Evolutionary conservation across 2,888 invertebrate genomes (phyloP).

Genomic region (Polietes domitor): DNA sequence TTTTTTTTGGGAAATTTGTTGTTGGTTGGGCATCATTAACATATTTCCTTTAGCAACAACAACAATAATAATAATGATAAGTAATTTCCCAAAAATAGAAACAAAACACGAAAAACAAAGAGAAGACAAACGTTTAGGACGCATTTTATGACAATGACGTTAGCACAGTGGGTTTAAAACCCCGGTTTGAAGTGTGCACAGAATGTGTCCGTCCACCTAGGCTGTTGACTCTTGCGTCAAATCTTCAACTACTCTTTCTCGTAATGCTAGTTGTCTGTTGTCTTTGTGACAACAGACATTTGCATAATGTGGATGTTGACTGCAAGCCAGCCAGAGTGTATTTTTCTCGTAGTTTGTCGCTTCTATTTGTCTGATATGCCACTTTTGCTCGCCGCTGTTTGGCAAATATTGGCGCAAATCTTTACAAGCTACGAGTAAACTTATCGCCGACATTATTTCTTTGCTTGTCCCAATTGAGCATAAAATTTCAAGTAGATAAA

Average conservation of each 20-base stretch:
- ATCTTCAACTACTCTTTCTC: background rate
- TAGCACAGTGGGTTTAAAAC: background rate
- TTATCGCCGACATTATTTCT: slow-evolving; percentile 31
- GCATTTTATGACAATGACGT: slow-evolving; percentile 11
- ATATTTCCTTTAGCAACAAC: background rate
- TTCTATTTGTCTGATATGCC: background rate
- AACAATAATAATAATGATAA: background rate
- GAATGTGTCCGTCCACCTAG: background rate
- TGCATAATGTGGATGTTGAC: slow-evolving; percentile 57
- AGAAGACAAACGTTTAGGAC: slow-evolving; percentile 24
- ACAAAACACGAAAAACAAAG: slow-evolving; percentile 30
- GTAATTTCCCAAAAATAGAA: background rate
- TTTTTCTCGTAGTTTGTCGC: background rate
- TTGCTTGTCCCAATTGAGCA: slow-evolving; percentile 40
- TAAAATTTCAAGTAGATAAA: slow-evolving; percentile 20
- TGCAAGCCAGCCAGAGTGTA: background rate
- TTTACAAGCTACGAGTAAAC: background rate
- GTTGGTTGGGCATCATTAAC: slow-evolving; percentile 28
- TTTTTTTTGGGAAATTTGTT: background rate
- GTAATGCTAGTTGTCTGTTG: background rate
- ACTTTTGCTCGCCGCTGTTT: too few species aligned
- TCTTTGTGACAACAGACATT: slow-evolving; percentile 28
- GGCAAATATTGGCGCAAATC: slow-evolving; percentile 7
- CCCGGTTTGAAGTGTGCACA: background rate
- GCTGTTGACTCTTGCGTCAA: background rate